Percentiles rank a stretch among this genome's conserved stretches.
These are phyloP conservation scores for Lycaon pictus DNA, from an alignment of 2,113 vertebrate species.

Conservation along the genomic window DNA sequence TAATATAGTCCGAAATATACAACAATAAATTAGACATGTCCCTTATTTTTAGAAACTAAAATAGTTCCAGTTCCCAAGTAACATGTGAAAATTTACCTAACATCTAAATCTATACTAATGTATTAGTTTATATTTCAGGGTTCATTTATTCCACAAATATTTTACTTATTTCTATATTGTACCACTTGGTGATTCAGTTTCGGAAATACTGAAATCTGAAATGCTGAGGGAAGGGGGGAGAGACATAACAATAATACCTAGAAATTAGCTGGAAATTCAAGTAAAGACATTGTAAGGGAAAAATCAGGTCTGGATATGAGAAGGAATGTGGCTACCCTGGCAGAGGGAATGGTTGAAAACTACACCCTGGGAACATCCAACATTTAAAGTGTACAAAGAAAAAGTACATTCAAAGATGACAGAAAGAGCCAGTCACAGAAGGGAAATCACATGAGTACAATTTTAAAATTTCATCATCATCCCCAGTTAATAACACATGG, in stretches of 20 bases:
- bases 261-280: constrained; percentile 1
- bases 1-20: background rate
- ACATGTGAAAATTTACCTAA: background rate
- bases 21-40: background rate
- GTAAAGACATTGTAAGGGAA: constrained; percentile 11
- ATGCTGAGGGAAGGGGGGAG: fast-evolving
- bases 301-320: background rate
- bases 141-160: background rate
- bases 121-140: background rate
- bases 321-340: background rate
- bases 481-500: background rate
- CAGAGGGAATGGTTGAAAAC: background rate
- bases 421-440: background rate
- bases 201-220: background rate
- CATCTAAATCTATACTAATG: background rate
- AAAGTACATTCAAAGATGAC: background rate
- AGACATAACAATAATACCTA: background rate
- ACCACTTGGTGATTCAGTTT: background rate
- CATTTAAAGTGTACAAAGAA: background rate
- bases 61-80: background rate
- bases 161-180: background rate
- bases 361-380: background rate
- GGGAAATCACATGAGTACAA: background rate
- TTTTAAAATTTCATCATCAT: background rate
- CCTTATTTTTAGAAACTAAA: background rate